A percentile compares a stretch with the other conserved stretches of the same genome.
Evolutionary conservation across 2,888 invertebrate genomes (phyloP).

Genomic region (Agonopterix heracliana): DNA sequence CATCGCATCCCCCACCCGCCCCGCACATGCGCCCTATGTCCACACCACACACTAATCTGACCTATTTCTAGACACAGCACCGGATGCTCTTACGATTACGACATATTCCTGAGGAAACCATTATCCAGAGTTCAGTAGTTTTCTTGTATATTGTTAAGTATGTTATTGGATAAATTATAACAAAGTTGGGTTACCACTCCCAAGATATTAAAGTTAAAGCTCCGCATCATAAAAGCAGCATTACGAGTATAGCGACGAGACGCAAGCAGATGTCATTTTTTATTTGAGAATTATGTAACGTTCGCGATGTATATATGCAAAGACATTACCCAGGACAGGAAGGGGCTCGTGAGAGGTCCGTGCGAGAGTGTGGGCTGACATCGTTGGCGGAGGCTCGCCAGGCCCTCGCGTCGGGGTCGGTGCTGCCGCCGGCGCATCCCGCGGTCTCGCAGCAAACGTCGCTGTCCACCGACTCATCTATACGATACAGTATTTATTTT

Average conservation of each 20-base stretch:
- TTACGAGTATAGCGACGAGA: too few species aligned
- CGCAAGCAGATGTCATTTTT: too few species aligned
- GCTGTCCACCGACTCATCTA: conserved; percentile 51
- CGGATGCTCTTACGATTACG: neutral
- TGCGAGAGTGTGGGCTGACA: conserved; percentile 35
- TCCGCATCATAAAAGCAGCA: too few species aligned
- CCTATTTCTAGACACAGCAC: conserved; percentile 36
- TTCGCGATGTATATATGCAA: neutral
- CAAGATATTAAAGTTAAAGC: too few species aligned
- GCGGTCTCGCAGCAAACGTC: conserved; percentile 38
- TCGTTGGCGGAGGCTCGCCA: conserved; percentile 55
- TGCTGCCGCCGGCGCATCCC: conserved; percentile 20
- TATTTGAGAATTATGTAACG: too few species aligned
- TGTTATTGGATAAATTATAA: too few species aligned
- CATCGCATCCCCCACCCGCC: neutral
- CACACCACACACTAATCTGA: conserved; percentile 24
- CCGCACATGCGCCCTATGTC: conserved; percentile 37
- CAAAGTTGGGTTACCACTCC: too few species aligned
- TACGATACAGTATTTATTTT: neutral
- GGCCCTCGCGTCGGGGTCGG: conserved; percentile 22
- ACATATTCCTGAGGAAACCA: too few species aligned
- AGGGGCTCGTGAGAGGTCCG: conserved; percentile 39
- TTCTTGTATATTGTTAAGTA: too few species aligned
- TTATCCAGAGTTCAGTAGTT: too few species aligned
- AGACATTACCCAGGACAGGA: conserved; percentile 46